Evolutionary conservation across 2,113 vertebrate genomes (phyloP).

Genomic region (Pseudonaja textilis): DNA sequence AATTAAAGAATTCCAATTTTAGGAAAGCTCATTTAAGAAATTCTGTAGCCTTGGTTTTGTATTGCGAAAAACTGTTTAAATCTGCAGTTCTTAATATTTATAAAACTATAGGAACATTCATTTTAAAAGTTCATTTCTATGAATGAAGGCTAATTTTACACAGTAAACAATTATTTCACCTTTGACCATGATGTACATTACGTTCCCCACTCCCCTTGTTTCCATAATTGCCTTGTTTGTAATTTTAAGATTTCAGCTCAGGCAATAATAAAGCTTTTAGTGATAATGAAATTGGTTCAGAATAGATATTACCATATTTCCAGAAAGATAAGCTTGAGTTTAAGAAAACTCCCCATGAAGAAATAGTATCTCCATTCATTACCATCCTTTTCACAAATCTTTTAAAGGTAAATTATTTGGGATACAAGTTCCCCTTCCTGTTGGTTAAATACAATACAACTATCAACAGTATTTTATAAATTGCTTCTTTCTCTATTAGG

Average conservation of each 20-base stretch:
- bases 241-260: neutral
- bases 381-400: neutral
- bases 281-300: neutral
- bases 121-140: neutral
- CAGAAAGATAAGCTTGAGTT: neutral
- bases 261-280: neutral
- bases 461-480: slow-evolving; percentile 13
- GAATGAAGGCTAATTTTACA: neutral
- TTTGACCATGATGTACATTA: neutral
- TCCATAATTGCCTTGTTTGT: neutral
- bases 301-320: neutral
- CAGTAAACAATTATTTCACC: neutral
- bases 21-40: neutral
- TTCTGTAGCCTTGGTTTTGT: neutral
- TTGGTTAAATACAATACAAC: neutral
- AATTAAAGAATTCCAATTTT: neutral
- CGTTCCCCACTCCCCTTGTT: neutral
- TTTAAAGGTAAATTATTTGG: neutral
- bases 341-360: neutral
- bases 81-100: neutral
- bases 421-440: neutral
- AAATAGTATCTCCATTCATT: neutral
- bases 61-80: neutral
- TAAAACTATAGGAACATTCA: neutral
- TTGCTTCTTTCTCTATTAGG: neutral